Evolutionary conservation across 2,113 vertebrate species (phyloP), one percentile per base, ranked within the genome.

Genomic region (Hippocampus zosterae): DNA sequence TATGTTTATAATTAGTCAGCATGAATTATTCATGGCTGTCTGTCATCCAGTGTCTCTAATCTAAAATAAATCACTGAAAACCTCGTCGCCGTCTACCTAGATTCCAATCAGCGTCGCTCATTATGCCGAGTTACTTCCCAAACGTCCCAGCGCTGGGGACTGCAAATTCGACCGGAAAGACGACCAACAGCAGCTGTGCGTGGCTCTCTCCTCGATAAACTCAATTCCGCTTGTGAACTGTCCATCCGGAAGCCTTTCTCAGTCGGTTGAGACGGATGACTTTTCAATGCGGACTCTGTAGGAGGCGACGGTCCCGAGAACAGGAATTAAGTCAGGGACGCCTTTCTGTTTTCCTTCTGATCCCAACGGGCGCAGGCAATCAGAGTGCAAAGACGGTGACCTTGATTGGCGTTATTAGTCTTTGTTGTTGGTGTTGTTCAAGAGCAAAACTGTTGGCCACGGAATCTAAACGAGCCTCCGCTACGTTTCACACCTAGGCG

Each of bases 201-300:
- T 50, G 60, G 64, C 46, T 68, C 69, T 72, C 75, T 29, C 74
- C 9, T 83, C 78, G 66, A n/a, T 76, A 69, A 79, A 77, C 80
- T 76, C 70, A 84, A 86, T 81, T 88, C 73, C 73, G 55, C 56
- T 16, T 80, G 79, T 84, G 82, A 73, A 81, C 80, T 85, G 73
- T 85, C 80, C 77, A 76, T 85, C 71, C 70, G 70, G 67, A 60
- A 50, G 77, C 66, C 13, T 86, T 64, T 92, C 86, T 83, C 76
- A 0, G 76, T 87, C 87, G 85, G 67, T 88, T 85, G 82, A 88
- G 78, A 91, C 88, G 89, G 91, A 92, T 93, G 81, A 92, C 92
- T 94, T 92, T 94, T 94, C 92, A 92, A 85, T 83, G 81, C 29
- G 74, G 67, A 88, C 90, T 89, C 90, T 94, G 93, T 92, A 84